phyloP scores from a whole-genome alignment of 2,797 vertebrate species.

The Rachycentron canadum region DNA sequence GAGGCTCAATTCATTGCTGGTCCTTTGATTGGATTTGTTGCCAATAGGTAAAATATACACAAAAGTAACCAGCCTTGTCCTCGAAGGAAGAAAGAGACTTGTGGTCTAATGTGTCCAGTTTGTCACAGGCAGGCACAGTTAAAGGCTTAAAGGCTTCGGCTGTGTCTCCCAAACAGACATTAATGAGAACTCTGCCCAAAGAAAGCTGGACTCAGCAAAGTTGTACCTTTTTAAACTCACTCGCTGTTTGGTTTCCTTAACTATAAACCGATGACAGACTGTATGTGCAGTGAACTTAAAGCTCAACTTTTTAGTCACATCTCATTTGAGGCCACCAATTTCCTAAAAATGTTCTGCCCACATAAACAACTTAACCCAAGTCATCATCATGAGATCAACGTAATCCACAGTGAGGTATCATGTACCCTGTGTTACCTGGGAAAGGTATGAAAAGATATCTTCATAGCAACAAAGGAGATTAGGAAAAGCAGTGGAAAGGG shows the following conservation, averaged over 20 bases:
- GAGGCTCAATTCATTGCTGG: too few species aligned
- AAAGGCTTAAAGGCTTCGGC: too few species aligned
- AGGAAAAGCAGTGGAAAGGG: constrained; percentile 5
- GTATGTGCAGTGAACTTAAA: neutral
- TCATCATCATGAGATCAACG: neutral
- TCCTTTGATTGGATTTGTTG: too few species aligned
- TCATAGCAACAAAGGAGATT: neutral
- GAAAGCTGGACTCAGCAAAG: constrained; percentile 7
- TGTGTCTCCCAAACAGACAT: constrained; percentile 11
- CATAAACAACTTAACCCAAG: neutral
- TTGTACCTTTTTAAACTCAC: neutral
- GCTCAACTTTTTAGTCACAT: neutral
- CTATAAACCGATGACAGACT: constrained; percentile 1
- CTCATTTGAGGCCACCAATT: neutral
- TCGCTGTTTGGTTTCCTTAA: neutral
- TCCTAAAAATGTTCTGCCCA: neutral
- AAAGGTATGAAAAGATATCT: constrained; percentile 8
- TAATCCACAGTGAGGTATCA: neutral
- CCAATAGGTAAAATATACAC: neutral
- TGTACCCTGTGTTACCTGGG: neutral
- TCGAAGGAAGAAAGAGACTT: neutral
- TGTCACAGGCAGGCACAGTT: too few species aligned
- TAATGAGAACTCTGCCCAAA: constrained; percentile 25
- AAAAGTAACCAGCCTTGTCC: too few species aligned
- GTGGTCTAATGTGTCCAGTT: too few species aligned